phyloP scores from a whole-genome alignment of 2,888 invertebrate species.

The Criorhina ranunculi region DNA sequence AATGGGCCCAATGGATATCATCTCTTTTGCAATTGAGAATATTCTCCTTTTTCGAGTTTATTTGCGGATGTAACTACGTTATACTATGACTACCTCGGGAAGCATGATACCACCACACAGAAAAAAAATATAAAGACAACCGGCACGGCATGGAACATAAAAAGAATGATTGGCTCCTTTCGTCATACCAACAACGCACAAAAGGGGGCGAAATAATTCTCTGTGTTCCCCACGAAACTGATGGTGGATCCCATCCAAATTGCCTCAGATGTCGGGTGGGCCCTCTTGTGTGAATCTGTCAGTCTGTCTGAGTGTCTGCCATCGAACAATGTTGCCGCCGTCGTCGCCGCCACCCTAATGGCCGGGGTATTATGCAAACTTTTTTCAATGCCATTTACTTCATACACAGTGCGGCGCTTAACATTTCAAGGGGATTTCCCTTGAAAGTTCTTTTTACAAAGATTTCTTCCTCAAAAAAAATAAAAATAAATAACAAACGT shows the following conservation, averaged over 20 bases:
- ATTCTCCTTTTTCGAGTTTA: constrained; percentile 43
- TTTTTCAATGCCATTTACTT: constrained; percentile 27
- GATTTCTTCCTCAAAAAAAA: background rate
- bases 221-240: constrained; percentile 32
- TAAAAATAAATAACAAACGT: constrained; percentile 44
- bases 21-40: constrained; percentile 31
- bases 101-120: background rate
- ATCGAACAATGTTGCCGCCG: constrained; percentile 50
- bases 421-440: background rate
- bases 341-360: no score
- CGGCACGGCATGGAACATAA: no score
- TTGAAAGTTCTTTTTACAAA: constrained; percentile 3
- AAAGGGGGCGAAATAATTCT: constrained; percentile 22
- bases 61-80: constrained; percentile 44
- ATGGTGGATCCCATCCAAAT: constrained; percentile 9
- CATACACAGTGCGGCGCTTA: constrained; percentile 6
- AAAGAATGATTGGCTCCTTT: constrained; percentile 37
- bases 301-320: constrained; percentile 43
- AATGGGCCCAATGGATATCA: constrained; percentile 50
- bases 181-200: constrained; percentile 23
- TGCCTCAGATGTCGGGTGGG: constrained; percentile 22
- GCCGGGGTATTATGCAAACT: constrained; percentile 63
- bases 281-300: constrained; percentile 39
- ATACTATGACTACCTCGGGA: constrained; percentile 2
- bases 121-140: background rate